Evolutionary conservation across 1,140 invertebrate species (phyloP), one percentile per base, ranked within the genome.

Genomic region (Polypedilum pembai): DNA sequence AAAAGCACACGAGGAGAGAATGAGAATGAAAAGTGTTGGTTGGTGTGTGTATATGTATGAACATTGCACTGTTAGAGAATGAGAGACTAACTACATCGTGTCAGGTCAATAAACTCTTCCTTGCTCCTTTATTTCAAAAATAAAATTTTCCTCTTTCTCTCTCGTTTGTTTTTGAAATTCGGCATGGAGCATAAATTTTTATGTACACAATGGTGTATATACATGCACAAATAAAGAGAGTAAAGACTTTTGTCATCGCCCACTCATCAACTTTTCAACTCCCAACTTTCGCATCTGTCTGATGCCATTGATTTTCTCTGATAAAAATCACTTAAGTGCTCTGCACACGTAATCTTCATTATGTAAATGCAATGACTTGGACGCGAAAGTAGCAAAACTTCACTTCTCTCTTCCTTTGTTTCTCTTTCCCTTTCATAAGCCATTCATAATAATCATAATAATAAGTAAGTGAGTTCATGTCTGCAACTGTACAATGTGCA

Each of bases 281-380:
- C 17, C n/a, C 8, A 0, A 20, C 8, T 18, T 20, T 69, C 20
- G 5, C 65, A 69, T 20, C 15, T 69, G 5, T 8, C 17, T 69
- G 8, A 20, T 20, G n/a, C 7, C 18, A 21, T 7, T 69, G 65
- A 69, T 69, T 69, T n/a, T n/a, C n/a, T n/a, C n/a, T n/a, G n/a
- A n/a, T n/a, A n/a, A 69, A 69, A 69, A 69, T 18, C 20, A 18
- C 18, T 69, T 20, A 21, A 20, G 17, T 21, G 65, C 65, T 20
- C 5, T 69, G 65, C 65, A 69, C 65, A 69, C 45, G 45, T 69
- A 69, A 69, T 69, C 20, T 69, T 18, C 65, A 69, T 69, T 69
- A 69, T 69, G 65, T 21, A 69, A 18, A 69, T 21, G 20, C 17
- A 69, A 20, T 69, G 20, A 69, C 17, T 69, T 18, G 24, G 65